Evolutionary conservation across 2,888 invertebrate species (phyloP).

Genomic region (Agelastica alni): DNA sequence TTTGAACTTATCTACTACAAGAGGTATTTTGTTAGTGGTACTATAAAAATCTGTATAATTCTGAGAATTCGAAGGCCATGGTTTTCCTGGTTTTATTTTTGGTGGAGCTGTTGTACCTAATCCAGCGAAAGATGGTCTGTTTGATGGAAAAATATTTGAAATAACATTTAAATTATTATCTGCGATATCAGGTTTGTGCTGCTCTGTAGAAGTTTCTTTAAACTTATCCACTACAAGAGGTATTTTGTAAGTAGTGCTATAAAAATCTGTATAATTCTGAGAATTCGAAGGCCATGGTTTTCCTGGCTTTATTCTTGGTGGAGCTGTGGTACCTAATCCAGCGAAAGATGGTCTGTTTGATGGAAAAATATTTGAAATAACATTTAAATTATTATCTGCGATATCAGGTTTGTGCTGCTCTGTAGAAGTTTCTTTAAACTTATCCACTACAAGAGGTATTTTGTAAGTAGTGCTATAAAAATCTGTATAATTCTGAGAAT

Average conservation of each 20-base stretch:
- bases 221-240: not conserved
- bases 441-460: not conserved
- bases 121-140: constrained; percentile 21
- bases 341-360: not conserved
- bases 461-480: not conserved
- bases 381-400: not conserved
- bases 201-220: not conserved
- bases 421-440: not conserved
- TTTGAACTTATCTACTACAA: not conserved
- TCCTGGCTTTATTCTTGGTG: constrained; percentile 12
- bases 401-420: not conserved
- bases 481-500: constrained; percentile 2
- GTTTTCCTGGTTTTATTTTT: constrained; percentile 24
- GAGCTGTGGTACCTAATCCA: not conserved
- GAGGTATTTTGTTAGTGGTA: not conserved
- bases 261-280: constrained; percentile 14
- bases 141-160: not conserved
- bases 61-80: constrained; percentile 27
- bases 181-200: too few relatives aligned
- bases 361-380: not conserved
- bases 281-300: constrained; percentile 27
- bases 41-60: constrained; percentile 5
- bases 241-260: not conserved
- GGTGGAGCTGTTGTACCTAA: constrained; percentile 1
- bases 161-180: too few relatives aligned